Percentiles rank a stretch among this genome's conserved stretches.
phyloP scores from a whole-genome alignment of 2,113 vertebrate species.

The Corythaixoides concolor region DNA sequence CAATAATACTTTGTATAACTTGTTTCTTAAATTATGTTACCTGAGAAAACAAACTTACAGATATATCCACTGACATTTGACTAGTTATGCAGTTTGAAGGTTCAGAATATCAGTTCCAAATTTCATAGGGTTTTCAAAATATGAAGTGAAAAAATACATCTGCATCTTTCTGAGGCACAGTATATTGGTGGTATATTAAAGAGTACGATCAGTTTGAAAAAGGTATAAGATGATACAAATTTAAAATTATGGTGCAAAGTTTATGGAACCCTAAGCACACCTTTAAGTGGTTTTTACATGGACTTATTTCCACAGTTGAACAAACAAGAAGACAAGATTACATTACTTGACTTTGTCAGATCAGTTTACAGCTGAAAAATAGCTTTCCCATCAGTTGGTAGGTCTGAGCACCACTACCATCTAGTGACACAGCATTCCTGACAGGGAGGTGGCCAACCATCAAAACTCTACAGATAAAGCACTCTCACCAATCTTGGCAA shows the following conservation, averaged over 20 bases:
- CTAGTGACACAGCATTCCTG: neutral
- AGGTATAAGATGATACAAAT: neutral
- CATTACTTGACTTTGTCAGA: neutral
- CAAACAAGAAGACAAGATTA: neutral
- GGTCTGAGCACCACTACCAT: neutral
- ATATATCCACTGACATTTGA: neutral
- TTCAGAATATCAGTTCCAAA: neutral
- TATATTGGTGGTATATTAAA: neutral
- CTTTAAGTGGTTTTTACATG: neutral
- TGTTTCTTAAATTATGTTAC: neutral
- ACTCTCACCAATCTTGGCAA: rapidly evolving
- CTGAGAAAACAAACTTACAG: neutral
- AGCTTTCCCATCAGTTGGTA: neutral
- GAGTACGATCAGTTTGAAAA: neutral
- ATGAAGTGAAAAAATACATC: neutral
- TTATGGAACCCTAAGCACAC: neutral
- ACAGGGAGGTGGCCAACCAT: too few relatives aligned
- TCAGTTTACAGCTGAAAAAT: neutral
- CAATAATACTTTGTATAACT: neutral
- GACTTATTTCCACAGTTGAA: neutral
- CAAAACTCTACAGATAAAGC: neutral
- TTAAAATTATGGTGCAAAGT: neutral
- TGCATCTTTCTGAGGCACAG: neutral
- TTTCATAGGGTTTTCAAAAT: neutral
- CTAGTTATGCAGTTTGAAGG: neutral